A percentile compares a stretch with the other conserved stretches of the same genome.
Evolutionary conservation across 2,113 vertebrate genomes (phyloP).

Genomic region (Epinephelus cyanopodus): DNA sequence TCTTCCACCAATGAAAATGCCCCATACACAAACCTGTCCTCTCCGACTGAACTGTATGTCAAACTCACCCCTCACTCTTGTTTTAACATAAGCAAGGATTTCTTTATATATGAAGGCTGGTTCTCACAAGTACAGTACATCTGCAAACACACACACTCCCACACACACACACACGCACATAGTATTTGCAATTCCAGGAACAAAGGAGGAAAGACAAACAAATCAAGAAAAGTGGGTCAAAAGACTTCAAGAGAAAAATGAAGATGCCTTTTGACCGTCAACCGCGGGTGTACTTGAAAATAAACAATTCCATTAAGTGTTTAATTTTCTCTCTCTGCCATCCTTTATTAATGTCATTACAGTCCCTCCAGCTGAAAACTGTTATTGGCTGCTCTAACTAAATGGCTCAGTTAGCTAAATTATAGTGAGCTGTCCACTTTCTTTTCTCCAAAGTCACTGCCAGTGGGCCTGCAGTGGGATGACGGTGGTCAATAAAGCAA

Average conservation of each 20-base stretch:
- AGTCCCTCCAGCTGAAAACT: slow-evolving; percentile 54
- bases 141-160: neutral
- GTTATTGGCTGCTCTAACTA: slow-evolving; percentile 62
- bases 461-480: slow-evolving; percentile 45
- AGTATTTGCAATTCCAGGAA: slow-evolving; percentile 35
- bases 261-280: slow-evolving; percentile 53
- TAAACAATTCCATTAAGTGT: slow-evolving; percentile 68
- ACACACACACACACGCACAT: neutral
- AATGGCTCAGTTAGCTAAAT: slow-evolving; percentile 71
- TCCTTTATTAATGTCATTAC: slow-evolving; percentile 65
- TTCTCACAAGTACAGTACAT: neutral
- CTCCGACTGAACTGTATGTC: neutral
- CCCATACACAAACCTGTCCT: neutral
- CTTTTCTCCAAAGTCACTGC: slow-evolving; percentile 47
- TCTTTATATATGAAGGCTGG: neutral
- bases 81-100: slow-evolving; percentile 5
- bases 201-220: slow-evolving; percentile 49
- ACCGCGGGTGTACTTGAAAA: slow-evolving; percentile 46
- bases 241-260: slow-evolving; percentile 39
- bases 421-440: slow-evolving; percentile 57
- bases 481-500: slow-evolving; percentile 72
- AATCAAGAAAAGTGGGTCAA: slow-evolving; percentile 56
- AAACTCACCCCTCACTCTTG: slow-evolving; percentile 8
- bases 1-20: neutral
- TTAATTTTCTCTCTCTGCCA: slow-evolving; percentile 64